These are phyloP conservation scores for Tricholauxania praeusta DNA, from an alignment of 2,888 invertebrate species.

Conservation along the genomic window DNA sequence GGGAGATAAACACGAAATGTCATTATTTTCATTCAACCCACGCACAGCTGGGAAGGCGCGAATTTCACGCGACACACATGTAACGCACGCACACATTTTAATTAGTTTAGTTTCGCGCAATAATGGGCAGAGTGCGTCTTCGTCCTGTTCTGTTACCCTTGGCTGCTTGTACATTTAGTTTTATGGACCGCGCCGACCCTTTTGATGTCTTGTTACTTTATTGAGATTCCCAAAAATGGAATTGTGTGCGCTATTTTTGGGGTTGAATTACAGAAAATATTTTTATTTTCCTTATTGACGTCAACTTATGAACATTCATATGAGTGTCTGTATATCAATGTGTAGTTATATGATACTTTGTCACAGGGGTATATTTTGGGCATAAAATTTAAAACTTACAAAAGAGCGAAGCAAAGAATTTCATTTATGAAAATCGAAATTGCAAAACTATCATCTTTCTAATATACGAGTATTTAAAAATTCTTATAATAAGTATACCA, in stretches of 20 bases:
- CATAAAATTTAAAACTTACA: too few species aligned
- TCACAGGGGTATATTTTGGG: too few species aligned
- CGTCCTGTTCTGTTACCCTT: constrained; percentile 6
- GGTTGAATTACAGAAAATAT: constrained; percentile 30
- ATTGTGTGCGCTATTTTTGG: constrained; percentile 26
- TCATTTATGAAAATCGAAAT: too few species aligned
- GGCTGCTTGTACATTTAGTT: neutral
- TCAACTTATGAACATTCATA: neutral
- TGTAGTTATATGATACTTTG: too few species aligned
- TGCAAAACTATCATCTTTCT: too few species aligned
- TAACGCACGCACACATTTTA: constrained; percentile 23
- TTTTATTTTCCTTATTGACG: neutral
- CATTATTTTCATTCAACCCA: constrained; percentile 13
- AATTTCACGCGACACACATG: constrained; percentile 31
- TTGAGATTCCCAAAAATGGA: neutral
- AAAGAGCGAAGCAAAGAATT: too few species aligned
- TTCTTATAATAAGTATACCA: too few species aligned
- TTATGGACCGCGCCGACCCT: constrained; percentile 13
- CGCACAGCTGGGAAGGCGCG: constrained; percentile 2
- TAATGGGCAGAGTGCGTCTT: constrained; percentile 12
- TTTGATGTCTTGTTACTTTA: constrained; percentile 14
- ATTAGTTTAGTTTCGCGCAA: constrained; percentile 39
- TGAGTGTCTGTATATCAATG: neutral
- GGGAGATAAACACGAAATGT: too few species aligned
- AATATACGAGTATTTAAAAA: too few species aligned